Evolutionary conservation across 2,113 vertebrate genomes (phyloP), one percentile per base, ranked within the genome.

Genomic region (Labeo rohita): DNA sequence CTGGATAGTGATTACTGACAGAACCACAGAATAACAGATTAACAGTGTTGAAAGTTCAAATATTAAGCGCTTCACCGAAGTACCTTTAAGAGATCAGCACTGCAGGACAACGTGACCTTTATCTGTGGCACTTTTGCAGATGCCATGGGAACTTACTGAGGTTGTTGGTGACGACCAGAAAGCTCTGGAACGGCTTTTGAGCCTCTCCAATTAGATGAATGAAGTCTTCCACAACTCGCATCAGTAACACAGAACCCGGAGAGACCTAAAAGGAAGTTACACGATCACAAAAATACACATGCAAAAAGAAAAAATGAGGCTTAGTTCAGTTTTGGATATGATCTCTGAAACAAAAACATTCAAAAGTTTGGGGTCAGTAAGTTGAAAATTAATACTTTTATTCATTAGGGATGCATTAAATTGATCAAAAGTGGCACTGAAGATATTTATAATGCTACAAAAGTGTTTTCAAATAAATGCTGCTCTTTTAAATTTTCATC

Each of bases 201-300:
- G 93, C 92, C 87, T 95, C 95, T 36, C 98, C 98, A 0, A 99
- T 96, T 90, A 98, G 95, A 90, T 99, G 98, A 91, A 99, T 99
- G 91, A 99, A 99, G 89, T 99, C 98, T 88, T 99, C 98, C 88
- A 99, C 94, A n/a, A 98, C 97, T 87, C 95, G 96, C 96, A 99
- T 98, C 90, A 99, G 93, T 89, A 96, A 95, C 85, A 97, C 95
- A 1, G 98, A 97, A 89, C 98, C 98, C 0, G 98, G 98, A 84
- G 97, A 95, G 90, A 99, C 97, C 98, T 99, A 88, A 0, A 3
- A 39, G 49, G 52, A 84, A 16, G 76, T 79, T 52, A 1, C 15
- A 74, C 15, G 28, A 86, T 50, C 45, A 70, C 28, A 66, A 61
- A 28, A 74, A 74, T n/a, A 79, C 28, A 73, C 80, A 79, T 45